These are phyloP conservation scores for Emmelina monodactyla DNA, from an alignment of 2,888 invertebrate species.

Conservation along the genomic window DNA sequence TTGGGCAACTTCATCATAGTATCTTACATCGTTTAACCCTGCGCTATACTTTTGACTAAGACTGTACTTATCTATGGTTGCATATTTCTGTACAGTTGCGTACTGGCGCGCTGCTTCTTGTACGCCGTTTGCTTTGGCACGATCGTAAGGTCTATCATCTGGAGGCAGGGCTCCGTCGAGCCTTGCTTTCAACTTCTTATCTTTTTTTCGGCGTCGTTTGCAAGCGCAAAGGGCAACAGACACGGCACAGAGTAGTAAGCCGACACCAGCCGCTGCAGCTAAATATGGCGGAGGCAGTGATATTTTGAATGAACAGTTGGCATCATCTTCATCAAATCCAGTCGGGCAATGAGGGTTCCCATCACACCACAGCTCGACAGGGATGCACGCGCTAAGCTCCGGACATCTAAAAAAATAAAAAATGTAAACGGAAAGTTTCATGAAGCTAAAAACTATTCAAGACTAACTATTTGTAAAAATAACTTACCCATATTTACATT, in stretches of 20 bases:
- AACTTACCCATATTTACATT: constrained; percentile 74
- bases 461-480: constrained; percentile 3
- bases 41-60: constrained; percentile 63
- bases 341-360: constrained; percentile 81
- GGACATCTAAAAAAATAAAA: constrained; percentile 69
- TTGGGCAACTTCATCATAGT: constrained; percentile 60
- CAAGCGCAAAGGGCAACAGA: constrained; percentile 69
- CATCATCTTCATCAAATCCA: constrained; percentile 81
- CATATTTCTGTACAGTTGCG: constrained; percentile 61
- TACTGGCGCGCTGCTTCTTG: constrained; percentile 51
- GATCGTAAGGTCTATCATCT: constrained; percentile 68
- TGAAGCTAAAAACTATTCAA: background rate
- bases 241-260: constrained; percentile 67
- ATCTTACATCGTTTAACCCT: constrained; percentile 59
- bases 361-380: constrained; percentile 81
- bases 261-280: constrained; percentile 69
- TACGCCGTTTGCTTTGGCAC: constrained; percentile 60
- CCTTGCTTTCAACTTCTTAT: constrained; percentile 68
- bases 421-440: constrained; percentile 3
- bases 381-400: constrained; percentile 82
- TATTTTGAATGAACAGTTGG: constrained; percentile 75
- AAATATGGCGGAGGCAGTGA: constrained; percentile 73
- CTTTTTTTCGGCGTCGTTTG: constrained; percentile 64
- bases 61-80: constrained; percentile 62
- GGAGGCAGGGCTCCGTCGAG: constrained; percentile 65